Conservation (phyloP, 64 coral and sea anemone genomes). For the Porites lutea region DNA sequence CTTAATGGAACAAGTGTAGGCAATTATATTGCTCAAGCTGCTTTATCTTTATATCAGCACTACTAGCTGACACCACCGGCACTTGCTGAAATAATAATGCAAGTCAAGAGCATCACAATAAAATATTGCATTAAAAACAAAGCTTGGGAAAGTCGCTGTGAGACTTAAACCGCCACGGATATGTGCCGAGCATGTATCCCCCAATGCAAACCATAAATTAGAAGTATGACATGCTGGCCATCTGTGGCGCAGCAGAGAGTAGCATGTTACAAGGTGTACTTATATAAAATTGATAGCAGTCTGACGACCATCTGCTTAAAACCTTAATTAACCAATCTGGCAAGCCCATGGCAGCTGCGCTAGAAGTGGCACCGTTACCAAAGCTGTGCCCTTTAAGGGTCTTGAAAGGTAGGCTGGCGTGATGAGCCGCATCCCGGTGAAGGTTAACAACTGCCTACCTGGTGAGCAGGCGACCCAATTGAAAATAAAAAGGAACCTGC, state of each 20-base stretch:
- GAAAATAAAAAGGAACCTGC: not conserved
- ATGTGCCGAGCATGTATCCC: not conserved
- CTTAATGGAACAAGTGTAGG: too few species aligned
- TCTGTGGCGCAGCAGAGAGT: not conserved
- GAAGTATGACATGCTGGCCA: not conserved
- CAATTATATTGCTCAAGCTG: too few species aligned
- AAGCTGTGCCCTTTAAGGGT: not conserved
- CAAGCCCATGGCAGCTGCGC: not conserved
- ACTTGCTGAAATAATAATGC: too few species aligned
- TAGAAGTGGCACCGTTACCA: not conserved
- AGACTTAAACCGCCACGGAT: not conserved
- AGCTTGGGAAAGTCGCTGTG: too few species aligned
- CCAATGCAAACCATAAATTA: not conserved
- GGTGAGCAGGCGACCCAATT: not conserved
- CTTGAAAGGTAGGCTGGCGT: not conserved
- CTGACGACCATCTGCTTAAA: not conserved
- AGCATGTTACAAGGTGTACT: not conserved
- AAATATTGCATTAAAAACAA: too few species aligned
- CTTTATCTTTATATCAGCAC: too few species aligned
- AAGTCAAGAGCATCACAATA: too few species aligned
- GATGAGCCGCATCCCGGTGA: not conserved
- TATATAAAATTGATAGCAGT: not conserved
- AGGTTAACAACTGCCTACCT: not conserved
- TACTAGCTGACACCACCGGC: too few species aligned
- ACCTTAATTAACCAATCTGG: slow-evolving; percentile 6